These are phyloP conservation scores for Aythya baeri DNA, from an alignment of 2,113 vertebrate species.

Conservation along the genomic window DNA sequence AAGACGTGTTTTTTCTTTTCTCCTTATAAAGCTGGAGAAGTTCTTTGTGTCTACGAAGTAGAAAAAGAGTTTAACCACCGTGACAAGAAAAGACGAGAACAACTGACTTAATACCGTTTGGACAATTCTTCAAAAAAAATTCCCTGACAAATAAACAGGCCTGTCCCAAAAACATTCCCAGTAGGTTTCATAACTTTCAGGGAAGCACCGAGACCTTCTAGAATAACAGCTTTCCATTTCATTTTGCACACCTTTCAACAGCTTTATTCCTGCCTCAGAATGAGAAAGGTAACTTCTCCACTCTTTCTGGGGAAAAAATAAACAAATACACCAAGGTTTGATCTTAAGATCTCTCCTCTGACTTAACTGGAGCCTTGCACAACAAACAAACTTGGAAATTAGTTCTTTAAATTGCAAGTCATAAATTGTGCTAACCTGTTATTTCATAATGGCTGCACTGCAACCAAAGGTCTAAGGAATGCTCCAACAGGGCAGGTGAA, in stretches of 20 bases:
- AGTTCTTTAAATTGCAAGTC: background rate
- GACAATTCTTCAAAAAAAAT: background rate
- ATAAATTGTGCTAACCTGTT: background rate
- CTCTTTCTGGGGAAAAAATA: background rate
- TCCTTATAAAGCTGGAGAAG: background rate
- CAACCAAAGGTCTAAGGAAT: background rate
- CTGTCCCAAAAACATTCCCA: background rate
- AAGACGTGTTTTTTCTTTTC: background rate
- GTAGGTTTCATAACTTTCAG: background rate
- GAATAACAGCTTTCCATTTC: background rate
- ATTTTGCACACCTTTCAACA: background rate
- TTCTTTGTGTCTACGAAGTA: background rate
- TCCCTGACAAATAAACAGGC: background rate
- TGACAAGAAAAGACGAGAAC: background rate
- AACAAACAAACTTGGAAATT: background rate
- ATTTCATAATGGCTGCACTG: background rate
- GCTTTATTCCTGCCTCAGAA: background rate
- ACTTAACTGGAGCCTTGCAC: background rate
- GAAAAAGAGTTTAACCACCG: background rate
- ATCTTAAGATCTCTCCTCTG: background rate
- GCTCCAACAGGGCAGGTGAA: background rate
- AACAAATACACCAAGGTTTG: background rate
- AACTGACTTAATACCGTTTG: background rate
- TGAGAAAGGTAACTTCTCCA: background rate
- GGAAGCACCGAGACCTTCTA: background rate